Evolutionary conservation across 2,113 vertebrate genomes (phyloP).

Genomic region (Cynoglossus semilaevis): DNA sequence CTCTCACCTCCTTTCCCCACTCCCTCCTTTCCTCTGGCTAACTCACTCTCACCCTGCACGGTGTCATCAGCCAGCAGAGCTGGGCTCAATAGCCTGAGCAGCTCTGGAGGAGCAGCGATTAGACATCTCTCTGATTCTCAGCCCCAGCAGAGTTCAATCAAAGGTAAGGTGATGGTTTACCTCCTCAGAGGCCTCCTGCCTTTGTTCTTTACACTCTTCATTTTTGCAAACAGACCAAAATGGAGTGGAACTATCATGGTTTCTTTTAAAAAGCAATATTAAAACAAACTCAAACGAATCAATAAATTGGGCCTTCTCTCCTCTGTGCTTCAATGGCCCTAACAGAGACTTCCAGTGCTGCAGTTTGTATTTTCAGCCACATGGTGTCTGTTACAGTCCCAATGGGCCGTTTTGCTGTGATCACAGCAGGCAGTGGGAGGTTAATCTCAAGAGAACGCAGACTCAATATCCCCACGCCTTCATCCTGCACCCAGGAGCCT

Average conservation of each 20-base stretch:
- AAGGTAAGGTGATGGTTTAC: conserved; percentile 70
- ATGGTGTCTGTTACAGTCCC: conserved; percentile 53
- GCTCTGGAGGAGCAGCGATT: conserved; percentile 61
- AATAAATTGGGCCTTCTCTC: neutral
- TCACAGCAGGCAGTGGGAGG: conserved; percentile 68
- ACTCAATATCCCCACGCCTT: conserved; percentile 60
- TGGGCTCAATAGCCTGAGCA: conserved; percentile 52
- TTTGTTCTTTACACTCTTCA: conserved; percentile 60
- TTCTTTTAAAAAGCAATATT: conserved; percentile 14
- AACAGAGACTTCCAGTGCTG: conserved; percentile 29
- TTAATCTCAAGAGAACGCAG: conserved; percentile 69
- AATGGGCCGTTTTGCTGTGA: conserved; percentile 63
- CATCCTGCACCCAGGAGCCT: conserved; percentile 51
- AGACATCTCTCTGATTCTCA: conserved; percentile 70
- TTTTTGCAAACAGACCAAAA: conserved; percentile 44
- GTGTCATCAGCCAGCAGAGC: conserved; percentile 70
- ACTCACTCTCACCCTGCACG: conserved; percentile 52
- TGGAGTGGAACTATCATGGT: conserved; percentile 25
- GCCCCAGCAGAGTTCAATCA: conserved; percentile 74
- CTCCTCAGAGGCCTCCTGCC: conserved; percentile 53
- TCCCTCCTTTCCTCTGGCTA: conserved; percentile 41
- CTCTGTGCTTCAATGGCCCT: conserved; percentile 6
- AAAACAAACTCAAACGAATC: conserved; percentile 1
- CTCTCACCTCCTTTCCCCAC: conserved; percentile 3
- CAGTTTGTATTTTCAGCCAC: conserved; percentile 44